Conservation (phyloP, 1,140 invertebrate species). For the Cyclina sinensis region DNA sequence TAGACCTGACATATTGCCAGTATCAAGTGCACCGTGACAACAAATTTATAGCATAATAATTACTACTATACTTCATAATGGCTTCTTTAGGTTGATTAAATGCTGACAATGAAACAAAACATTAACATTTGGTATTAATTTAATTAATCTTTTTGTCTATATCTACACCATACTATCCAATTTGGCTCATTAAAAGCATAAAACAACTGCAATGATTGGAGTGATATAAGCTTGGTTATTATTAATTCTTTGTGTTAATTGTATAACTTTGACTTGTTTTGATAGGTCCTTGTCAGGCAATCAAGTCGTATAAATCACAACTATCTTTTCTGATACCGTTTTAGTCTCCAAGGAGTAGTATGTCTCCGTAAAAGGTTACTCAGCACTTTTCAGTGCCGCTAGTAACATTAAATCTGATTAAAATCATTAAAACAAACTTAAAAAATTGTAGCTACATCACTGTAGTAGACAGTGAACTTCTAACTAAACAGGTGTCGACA, state of each 20-base stretch:
- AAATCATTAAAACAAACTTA: constrained; percentile 10
- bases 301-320: background rate
- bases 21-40: background rate
- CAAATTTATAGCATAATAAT: background rate
- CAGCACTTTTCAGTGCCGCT: constrained; percentile 19
- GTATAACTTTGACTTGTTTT: constrained; percentile 26
- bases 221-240: background rate
- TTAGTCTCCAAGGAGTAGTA: background rate
- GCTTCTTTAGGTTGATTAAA: background rate
- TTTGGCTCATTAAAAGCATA: background rate
- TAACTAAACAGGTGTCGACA: too few relatives aligned
- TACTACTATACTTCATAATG: background rate
- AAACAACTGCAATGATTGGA: background rate
- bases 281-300: constrained; percentile 26
- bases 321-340: background rate
- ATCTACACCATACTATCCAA: background rate
- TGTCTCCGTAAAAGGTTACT: background rate
- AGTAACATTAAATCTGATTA: background rate
- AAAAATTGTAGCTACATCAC: background rate
- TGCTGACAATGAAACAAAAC: background rate
- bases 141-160: background rate
- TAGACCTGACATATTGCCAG: background rate
- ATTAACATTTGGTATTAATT: background rate
- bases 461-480: too few relatives aligned
- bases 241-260: constrained; percentile 8